Evolutionary conservation across 2,797 vertebrate genomes (phyloP).

Genomic region (Hippoglossus hippoglossus): DNA sequence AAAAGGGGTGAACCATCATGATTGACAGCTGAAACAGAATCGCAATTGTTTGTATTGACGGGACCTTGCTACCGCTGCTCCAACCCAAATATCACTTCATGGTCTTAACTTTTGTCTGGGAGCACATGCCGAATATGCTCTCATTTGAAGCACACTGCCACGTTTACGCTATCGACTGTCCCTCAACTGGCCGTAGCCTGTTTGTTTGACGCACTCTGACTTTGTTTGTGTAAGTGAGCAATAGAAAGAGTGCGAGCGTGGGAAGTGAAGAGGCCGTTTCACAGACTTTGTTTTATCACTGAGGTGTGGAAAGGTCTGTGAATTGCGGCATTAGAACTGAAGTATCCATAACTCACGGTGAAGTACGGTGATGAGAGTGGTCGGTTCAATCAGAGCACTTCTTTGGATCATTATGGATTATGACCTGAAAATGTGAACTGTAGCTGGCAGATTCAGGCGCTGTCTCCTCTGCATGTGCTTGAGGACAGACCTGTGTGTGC

Average conservation of each 20-base stretch:
- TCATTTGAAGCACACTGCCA: neutral
- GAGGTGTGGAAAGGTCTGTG: conserved; percentile 49
- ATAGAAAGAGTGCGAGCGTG: conserved; percentile 9
- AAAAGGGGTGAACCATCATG: too few species aligned
- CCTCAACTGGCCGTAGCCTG: conserved; percentile 5
- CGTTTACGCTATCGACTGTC: conserved; percentile 12
- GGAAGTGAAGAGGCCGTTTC: conserved; percentile 17
- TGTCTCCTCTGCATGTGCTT: conserved; percentile 25
- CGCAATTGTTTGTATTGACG: too few species aligned
- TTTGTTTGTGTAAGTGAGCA: conserved; percentile 20
- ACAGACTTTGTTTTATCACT: conserved; percentile 50
- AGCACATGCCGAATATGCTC: neutral
- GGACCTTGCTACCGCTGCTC: too few species aligned
- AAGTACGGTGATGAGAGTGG: conserved; percentile 32
- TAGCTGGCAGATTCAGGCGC: conserved; percentile 26
- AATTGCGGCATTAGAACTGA: conserved; percentile 38
- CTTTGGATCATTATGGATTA: conserved; percentile 54
- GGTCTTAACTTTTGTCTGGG: neutral
- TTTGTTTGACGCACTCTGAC: conserved; percentile 6
- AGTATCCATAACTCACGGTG: conserved; percentile 53
- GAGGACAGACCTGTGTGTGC: conserved; percentile 14
- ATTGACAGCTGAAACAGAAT: too few species aligned
- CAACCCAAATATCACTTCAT: too few species aligned
- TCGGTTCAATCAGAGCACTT: conserved; percentile 33
- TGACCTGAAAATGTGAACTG: conserved; percentile 38